Base-by-base conservation (phyloP, 2,888 invertebrate genomes). In the Ochropleura plecta region DNA sequence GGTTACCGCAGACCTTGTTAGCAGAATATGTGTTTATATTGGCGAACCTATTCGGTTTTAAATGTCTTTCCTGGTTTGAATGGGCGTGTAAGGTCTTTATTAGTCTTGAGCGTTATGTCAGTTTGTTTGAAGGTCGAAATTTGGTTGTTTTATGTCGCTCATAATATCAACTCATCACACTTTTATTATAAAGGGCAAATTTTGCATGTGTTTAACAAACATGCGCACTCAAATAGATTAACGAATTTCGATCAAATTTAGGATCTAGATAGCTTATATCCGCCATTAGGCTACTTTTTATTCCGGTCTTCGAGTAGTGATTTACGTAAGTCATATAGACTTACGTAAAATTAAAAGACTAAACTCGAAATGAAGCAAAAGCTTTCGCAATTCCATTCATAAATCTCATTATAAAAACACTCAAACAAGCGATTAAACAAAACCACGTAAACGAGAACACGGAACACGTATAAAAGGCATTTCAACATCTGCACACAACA, bases 21-120 rank as follows among this genome's bases (percentile, higher is more conserved):
- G 85, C 83, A 79, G 83, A 76, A 79, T 82, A 88, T 83, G 89
- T 88, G 84, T 86, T 86, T 87, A 85, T 87, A 79, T 88, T 86
- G 78, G 74, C 62, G 55, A 65, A 70, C 70, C 79, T 86, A 67
- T 86, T 85, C 74, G 70, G 83, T 73, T 76, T 79, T 80, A 73
- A 86, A 86, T 82, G 82, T 55, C 68, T 82, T 77, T 68, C 78
- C 79, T 76, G 71, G 78, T 77, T 82, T 74, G 9, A 62, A 76
- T 77, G 53, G 53, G 64, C 72, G 63, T 64, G 71, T 71, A 69
- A 76, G 81, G 74, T 53, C 75, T 76, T 82, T 64, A 80, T 86
- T 84, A 78, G 59, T 73, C 46, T 59, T 78, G 40, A 78, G n/a
- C 9, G 40, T 70, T 69, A 42, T 67, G 53, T 64, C 40, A n/a